Conservation (phyloP, 1,140 invertebrate genomes). For the Chymomyza costata region DNA sequence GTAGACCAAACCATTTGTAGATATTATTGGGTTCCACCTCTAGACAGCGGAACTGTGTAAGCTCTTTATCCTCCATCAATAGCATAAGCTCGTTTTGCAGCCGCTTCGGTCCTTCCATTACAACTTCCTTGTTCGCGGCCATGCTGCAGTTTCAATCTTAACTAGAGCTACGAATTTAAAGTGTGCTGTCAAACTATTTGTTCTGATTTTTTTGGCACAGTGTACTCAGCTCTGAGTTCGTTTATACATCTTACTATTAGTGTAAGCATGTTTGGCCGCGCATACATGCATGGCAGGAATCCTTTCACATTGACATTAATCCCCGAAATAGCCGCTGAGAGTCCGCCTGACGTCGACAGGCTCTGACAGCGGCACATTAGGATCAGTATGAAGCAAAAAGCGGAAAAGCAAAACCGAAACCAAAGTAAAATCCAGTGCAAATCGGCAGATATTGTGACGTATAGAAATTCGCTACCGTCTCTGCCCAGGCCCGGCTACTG, state of each 20-base stretch:
- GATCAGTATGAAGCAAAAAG: conserved; percentile 35
- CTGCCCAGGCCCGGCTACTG: too few species aligned
- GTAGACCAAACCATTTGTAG: conserved; percentile 93
- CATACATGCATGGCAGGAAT: conserved; percentile 24
- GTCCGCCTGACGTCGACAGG: conserved; percentile 49
- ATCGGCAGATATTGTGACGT: too few species aligned
- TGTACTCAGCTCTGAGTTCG: background rate
- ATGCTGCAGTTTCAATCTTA: conserved; percentile 8
- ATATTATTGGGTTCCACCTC: conserved; percentile 94
- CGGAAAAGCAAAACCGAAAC: background rate
- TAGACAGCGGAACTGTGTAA: conserved; percentile 89
- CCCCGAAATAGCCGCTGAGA: conserved; percentile 58
- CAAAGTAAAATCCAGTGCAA: conserved; percentile 1
- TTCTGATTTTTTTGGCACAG: background rate
- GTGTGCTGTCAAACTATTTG: background rate
- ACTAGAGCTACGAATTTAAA: background rate
- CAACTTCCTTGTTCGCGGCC: conserved; percentile 27
- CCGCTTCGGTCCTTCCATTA: conserved; percentile 81
- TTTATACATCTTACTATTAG: conserved; percentile 10
- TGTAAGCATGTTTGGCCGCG: conserved; percentile 12
- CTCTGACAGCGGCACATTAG: conserved; percentile 70
- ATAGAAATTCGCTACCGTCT: too few species aligned
- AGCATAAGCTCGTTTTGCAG: conserved; percentile 89
- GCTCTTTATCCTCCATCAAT: conserved; percentile 86
- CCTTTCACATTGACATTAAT: conserved; percentile 73